These are phyloP conservation scores for Microplitis manilae DNA, from an alignment of 2,888 invertebrate species.

Conservation along the genomic window DNA sequence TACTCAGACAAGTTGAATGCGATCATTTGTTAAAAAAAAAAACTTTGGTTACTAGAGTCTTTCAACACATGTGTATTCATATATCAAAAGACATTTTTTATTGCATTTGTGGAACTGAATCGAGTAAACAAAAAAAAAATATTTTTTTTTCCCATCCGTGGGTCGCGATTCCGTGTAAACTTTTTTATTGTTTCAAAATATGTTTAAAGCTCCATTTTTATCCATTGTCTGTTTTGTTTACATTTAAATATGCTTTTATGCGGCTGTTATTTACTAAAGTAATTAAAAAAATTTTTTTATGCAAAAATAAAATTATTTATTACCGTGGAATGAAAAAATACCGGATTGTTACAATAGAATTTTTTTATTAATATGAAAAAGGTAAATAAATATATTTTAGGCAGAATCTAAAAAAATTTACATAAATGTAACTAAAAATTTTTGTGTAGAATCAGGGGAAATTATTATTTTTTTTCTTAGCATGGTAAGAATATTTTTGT, in stretches of 20 bases:
- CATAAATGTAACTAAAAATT: too few relatives aligned
- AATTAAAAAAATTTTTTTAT: neutral
- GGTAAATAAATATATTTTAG: too few relatives aligned
- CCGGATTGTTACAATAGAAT: too few relatives aligned
- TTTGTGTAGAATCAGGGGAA: too few relatives aligned
- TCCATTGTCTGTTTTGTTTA: neutral
- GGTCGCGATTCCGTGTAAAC: neutral
- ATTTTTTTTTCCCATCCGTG: neutral
- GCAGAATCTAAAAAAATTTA: too few relatives aligned
- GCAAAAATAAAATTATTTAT: neutral
- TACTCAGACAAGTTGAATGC: neutral
- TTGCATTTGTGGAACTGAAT: neutral
- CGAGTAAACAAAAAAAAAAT: neutral
- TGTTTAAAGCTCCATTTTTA: neutral
- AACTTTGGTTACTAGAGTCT: neutral
- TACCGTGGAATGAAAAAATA: neutral
- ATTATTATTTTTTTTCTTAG: too few relatives aligned
- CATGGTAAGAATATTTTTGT: too few relatives aligned
- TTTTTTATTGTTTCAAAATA: neutral
- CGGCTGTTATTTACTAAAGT: neutral
- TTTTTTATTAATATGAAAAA: too few relatives aligned
- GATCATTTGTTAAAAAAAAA: neutral
- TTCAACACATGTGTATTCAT: neutral
- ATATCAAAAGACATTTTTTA: conserved; percentile 18
- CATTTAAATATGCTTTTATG: neutral